These are phyloP conservation scores for Xiphorhynchus erythropygius DNA, from an alignment of 2,797 vertebrate species.

Conservation along the genomic window DNA sequence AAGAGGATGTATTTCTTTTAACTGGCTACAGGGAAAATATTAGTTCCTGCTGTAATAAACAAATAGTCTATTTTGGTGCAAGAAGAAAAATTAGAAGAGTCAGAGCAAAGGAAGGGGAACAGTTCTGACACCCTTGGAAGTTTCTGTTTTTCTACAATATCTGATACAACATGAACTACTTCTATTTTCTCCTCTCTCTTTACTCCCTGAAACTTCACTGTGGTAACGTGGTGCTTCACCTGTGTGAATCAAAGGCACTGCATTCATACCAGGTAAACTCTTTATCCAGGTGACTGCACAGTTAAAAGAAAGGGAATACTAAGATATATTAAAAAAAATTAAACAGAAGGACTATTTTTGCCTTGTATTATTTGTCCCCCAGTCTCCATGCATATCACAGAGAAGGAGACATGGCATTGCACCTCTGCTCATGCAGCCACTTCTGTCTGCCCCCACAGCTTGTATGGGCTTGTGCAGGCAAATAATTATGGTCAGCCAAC, in stretches of 20 bases:
- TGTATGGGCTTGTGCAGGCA: not conserved
- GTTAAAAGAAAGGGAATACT: not conserved
- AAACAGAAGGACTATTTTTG: not conserved
- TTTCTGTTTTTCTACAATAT: not conserved
- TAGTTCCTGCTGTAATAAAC: constrained; percentile 51
- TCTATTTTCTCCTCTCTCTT: not conserved
- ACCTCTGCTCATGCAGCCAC: not conserved
- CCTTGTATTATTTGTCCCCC: not conserved
- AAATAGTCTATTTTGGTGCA: constrained; percentile 40
- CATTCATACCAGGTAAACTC: not conserved
- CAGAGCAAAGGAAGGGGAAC: not conserved
- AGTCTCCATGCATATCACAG: not conserved
- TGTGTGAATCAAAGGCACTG: not conserved
- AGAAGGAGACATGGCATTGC: not conserved
- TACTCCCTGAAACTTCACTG: not conserved
- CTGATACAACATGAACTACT: not conserved
- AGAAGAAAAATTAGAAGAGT: constrained; percentile 9
- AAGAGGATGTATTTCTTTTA: constrained; percentile 54
- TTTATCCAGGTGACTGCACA: not conserved
- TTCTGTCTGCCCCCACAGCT: not conserved
- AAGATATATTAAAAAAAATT: not conserved
- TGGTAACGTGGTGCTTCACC: not conserved
- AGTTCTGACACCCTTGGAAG: not conserved
- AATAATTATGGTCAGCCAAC: not conserved
- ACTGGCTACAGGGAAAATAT: constrained; percentile 42